Evolutionary conservation across 2,888 invertebrate genomes (phyloP).

Genomic region (Sinohyriopsis cumingii): DNA sequence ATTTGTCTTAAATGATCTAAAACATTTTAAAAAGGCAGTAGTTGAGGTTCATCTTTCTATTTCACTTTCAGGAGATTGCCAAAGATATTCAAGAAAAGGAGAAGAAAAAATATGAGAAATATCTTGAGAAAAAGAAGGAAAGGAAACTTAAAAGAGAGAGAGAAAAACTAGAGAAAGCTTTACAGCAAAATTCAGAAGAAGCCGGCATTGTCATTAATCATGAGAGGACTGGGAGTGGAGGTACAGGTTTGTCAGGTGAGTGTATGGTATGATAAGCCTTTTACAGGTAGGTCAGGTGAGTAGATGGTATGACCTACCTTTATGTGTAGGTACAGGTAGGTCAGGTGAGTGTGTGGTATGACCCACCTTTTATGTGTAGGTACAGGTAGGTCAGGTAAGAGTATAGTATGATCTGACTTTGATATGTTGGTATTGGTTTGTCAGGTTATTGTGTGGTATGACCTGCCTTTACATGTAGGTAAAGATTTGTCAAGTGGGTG

Average conservation of each 20-base stretch:
- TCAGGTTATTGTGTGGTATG: background rate
- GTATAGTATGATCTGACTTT: background rate
- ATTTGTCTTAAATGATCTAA: no score
- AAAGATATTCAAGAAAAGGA: constrained; percentile 61
- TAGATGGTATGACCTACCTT: no score
- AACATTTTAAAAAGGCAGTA: no score
- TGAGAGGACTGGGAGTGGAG: constrained; percentile 1
- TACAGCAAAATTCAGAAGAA: constrained; percentile 55
- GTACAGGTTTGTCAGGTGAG: constrained; percentile 5
- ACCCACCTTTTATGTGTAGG: background rate
- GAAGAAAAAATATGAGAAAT: constrained; percentile 58
- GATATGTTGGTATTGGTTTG: constrained; percentile 2
- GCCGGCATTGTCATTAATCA: constrained; percentile 40
- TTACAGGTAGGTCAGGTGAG: no score
- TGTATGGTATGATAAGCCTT: background rate
- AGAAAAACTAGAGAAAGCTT: constrained; percentile 53
- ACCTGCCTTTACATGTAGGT: no score
- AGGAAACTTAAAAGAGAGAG: constrained; percentile 60
- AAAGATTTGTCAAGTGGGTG: no score
- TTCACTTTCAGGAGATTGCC: constrained; percentile 54
- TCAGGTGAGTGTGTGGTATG: no score
- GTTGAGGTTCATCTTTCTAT: background rate
- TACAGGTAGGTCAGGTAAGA: constrained; percentile 1
- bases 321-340: no score
- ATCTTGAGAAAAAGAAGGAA: constrained; percentile 59